These are phyloP conservation scores for Cheilosia variabilis DNA, from an alignment of 2,888 invertebrate genomes.

Conservation along the genomic window DNA sequence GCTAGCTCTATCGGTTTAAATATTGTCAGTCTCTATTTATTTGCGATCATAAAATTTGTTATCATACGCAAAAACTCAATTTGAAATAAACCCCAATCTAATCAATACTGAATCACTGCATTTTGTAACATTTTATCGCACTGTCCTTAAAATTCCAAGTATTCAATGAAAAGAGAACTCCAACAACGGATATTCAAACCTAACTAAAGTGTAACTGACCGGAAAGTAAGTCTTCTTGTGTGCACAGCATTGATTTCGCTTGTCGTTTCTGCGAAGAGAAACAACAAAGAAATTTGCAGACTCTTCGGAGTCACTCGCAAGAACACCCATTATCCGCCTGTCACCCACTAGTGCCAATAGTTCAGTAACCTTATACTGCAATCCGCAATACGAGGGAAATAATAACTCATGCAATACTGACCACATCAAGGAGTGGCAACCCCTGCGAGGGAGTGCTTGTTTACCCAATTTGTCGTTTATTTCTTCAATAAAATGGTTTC, in stretches of 20 bases:
- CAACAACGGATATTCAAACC: conserved; percentile 23
- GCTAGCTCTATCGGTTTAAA: no score
- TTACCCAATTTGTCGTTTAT: conserved; percentile 65
- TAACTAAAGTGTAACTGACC: conserved; percentile 23
- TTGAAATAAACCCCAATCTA: neutral
- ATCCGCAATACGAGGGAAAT: neutral
- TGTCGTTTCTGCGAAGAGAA: neutral
- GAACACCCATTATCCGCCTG: neutral
- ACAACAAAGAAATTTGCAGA: neutral
- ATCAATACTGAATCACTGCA: neutral
- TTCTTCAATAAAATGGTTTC: conserved; percentile 49
- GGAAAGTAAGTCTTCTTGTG: conserved; percentile 4
- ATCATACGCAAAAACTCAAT: no score
- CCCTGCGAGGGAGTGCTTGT: conserved; percentile 28
- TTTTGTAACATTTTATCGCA: neutral
- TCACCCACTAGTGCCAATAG: neutral
- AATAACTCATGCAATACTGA: neutral
- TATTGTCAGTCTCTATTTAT: no score
- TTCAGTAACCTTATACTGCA: conserved; percentile 4
- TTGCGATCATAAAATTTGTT: no score
- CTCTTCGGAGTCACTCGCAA: neutral
- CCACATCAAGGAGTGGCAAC: neutral
- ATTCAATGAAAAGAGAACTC: neutral
- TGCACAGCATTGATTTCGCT: neutral
- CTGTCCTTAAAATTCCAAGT: neutral